Evolutionary conservation across 2,888 invertebrate species (phyloP), one percentile per base, ranked within the genome.

Genomic region (Pristionchus exspectatus): DNA sequence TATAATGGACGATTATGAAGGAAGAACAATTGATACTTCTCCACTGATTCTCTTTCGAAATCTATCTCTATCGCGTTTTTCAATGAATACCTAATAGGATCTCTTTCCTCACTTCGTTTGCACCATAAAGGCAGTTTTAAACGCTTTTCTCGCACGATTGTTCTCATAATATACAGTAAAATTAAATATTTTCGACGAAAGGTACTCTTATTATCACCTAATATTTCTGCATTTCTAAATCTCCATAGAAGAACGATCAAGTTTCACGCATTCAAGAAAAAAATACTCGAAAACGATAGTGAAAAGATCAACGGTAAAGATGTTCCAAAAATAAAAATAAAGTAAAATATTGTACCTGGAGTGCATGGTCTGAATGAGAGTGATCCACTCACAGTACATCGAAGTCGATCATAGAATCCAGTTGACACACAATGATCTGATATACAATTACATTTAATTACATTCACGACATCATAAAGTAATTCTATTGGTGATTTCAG

Each of bases 281-380:
- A 38, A 38, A 3, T 38, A 38, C 38, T 38, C 38, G 38, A 38
- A 38, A 38, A 38, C 44, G 3, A 50, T 50, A 12, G 44, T 50
- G 9, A 50, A 50, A 50, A 3, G 12, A 50, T 50, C 44, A 50
- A 50, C 9, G 9, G 9, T 50, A 50, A 10, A 21, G 44, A 81
- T 16, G 12, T 69, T 1, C n/a, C n/a, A 24, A 30, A n/a, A 4
- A 30, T 30, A 14, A 30, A 72, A 9, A 72, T 72, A 18, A 18
- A 27, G 14, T 69, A 27, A 27, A 69, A 69, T 69, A 16, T 38
- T 3, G 5, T 30, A 81, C 81, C 59, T 38, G 88, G 88, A n/a
- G 44, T 63, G 81, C 88, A 88, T 44, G 88, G 88, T n/a, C 88
- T 30, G 81, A 88, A 88, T 10, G 77, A 77, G 59, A 88, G 56